These are phyloP conservation scores for Umimayanthus kanabou DNA, from an alignment of 92 coral and sea anemone genomes.

Conservation along the genomic window DNA sequence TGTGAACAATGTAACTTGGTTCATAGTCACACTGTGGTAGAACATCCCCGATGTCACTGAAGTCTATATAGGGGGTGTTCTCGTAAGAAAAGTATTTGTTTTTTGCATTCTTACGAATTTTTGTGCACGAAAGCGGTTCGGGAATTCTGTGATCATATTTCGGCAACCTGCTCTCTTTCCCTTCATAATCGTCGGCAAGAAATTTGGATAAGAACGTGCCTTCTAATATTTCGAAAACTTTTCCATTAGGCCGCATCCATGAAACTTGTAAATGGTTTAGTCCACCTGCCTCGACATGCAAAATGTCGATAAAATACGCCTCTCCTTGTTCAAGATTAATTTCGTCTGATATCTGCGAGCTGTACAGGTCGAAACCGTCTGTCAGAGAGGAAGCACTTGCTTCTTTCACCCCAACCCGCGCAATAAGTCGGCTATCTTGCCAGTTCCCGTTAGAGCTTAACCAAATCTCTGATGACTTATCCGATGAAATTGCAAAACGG, in stretches of 20 bases:
- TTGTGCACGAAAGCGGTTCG: slow-evolving; percentile 15
- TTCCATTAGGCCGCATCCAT: slow-evolving; percentile 12
- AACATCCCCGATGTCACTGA: background rate
- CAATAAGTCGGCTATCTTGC: slow-evolving; percentile 8
- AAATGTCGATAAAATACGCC: slow-evolving; percentile 8
- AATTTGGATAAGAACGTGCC: slow-evolving; percentile 16
- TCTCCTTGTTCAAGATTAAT: background rate
- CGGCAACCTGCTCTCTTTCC: background rate
- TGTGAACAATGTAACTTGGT: slow-evolving; percentile 20
- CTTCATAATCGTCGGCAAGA: background rate
- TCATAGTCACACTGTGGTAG: slow-evolving; percentile 19
- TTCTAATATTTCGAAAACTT: background rate
- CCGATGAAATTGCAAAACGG: slow-evolving; percentile 14
- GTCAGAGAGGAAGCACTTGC: background rate
- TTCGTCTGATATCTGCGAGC: slow-evolving; percentile 13
- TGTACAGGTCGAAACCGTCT: background rate
- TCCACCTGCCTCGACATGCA: slow-evolving; percentile 22
- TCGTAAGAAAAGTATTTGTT: slow-evolving; percentile 7
- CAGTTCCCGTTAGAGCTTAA: background rate
- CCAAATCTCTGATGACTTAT: slow-evolving; percentile 25
- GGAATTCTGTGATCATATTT: slow-evolving; percentile 13
- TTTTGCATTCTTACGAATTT: background rate
- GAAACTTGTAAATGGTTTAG: slow-evolving; percentile 13
- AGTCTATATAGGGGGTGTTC: background rate
- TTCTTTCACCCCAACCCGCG: slow-evolving; percentile 26